Evolutionary conservation across 1,140 invertebrate genomes (phyloP).

Genomic region (Ptiloglossa arizonensis): DNA sequence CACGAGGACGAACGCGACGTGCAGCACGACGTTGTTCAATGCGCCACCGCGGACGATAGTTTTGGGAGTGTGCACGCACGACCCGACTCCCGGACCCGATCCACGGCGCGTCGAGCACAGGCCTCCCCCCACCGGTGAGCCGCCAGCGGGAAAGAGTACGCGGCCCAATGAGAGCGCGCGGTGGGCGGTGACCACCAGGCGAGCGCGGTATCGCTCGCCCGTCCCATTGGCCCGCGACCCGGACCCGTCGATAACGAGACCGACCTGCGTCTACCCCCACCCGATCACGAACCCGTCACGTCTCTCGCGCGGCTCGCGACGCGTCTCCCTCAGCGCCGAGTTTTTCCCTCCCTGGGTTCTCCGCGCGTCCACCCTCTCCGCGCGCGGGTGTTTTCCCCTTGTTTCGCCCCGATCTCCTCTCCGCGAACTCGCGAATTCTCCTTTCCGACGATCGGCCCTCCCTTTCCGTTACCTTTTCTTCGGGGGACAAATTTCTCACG

Average conservation of each 20-base stretch:
- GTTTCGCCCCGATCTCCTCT: constrained; percentile 30
- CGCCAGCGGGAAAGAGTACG: background rate
- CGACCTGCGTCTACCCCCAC: constrained; percentile 41
- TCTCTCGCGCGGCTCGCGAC: background rate
- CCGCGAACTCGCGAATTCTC: constrained; percentile 13
- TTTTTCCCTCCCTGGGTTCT: background rate
- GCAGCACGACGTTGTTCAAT: constrained; percentile 16
- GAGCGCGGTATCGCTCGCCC: constrained; percentile 7
- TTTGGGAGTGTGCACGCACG: constrained; percentile 66
- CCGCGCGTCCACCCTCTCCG: background rate
- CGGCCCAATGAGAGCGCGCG: background rate
- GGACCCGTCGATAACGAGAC: constrained; percentile 51
- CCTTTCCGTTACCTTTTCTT: too few relatives aligned
- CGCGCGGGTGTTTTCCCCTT: constrained; percentile 7
- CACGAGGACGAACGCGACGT: constrained; percentile 24
- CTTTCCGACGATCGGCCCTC: background rate
- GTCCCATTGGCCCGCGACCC: constrained; percentile 40
- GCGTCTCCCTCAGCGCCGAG: constrained; percentile 6
- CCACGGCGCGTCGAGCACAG: background rate
- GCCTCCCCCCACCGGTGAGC: background rate
- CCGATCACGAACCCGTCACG: too few relatives aligned
- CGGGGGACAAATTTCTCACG: too few relatives aligned
- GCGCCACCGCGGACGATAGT: constrained; percentile 64
- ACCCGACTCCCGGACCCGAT: constrained; percentile 15
- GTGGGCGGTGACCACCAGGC: constrained; percentile 4